These are phyloP conservation scores for Parnassius smintheus DNA, from an alignment of 2,888 invertebrate genomes.

Conservation along the genomic window DNA sequence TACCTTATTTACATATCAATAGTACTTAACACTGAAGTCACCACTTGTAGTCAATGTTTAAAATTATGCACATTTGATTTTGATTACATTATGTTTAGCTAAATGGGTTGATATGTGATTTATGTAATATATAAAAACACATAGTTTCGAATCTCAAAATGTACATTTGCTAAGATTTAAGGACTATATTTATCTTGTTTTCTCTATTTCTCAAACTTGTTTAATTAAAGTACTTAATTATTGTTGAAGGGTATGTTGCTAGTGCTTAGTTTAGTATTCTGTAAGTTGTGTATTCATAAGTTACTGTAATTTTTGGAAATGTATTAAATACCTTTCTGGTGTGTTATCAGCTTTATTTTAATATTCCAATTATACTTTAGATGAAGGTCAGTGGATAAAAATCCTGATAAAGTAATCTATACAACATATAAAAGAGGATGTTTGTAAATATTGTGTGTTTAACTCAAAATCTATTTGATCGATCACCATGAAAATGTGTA, in stretches of 20 bases:
- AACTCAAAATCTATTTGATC: no score
- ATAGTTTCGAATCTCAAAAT: conserved; percentile 2
- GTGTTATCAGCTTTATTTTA: conserved; percentile 11
- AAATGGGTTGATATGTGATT: background rate
- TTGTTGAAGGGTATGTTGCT: conserved; percentile 31
- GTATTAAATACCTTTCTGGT: conserved; percentile 50
- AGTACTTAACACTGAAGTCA: conserved; percentile 15
- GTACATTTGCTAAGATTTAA: conserved; percentile 8
- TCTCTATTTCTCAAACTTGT: conserved; percentile 20
- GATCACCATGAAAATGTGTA: no score
- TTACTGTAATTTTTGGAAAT: conserved; percentile 36
- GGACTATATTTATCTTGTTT: conserved; percentile 20
- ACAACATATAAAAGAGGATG: no score
- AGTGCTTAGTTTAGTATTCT: conserved; percentile 31
- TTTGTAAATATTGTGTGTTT: no score
- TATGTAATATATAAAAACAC: background rate
- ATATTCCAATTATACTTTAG: no score
- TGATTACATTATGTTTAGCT: conserved; percentile 5
- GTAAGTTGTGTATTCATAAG: conserved; percentile 23
- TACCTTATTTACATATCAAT: background rate
- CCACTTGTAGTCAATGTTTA: conserved; percentile 2
- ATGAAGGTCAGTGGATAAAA: no score
- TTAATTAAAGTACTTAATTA: conserved; percentile 51
- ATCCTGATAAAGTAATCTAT: no score
- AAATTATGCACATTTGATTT: conserved; percentile 5